Percentiles rank a stretch among this genome's conserved stretches.
These are phyloP conservation scores for Gerris lacustris DNA, from an alignment of 2,888 invertebrate genomes.

Conservation along the genomic window DNA sequence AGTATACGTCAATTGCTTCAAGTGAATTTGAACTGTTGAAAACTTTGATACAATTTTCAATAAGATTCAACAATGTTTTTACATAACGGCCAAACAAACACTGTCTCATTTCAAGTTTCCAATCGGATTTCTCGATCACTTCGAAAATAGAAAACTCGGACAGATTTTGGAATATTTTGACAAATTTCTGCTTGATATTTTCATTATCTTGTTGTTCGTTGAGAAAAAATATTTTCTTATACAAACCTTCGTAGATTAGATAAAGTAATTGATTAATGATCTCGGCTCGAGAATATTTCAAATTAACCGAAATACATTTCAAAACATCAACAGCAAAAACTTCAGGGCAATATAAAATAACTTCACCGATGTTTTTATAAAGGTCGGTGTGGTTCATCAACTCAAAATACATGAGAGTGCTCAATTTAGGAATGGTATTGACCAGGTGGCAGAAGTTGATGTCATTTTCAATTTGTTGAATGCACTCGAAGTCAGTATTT, in stretches of 20 bases:
- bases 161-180: conserved; percentile 21
- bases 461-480: conserved; percentile 20
- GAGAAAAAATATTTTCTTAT: conserved; percentile 5
- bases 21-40: conserved; percentile 7
- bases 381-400: conserved; percentile 15
- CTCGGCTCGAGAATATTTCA: neutral
- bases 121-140: conserved; percentile 14
- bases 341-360: conserved; percentile 22
- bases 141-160: conserved; percentile 18
- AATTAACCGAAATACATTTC: neutral
- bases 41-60: conserved; percentile 18
- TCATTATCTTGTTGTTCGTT: neutral
- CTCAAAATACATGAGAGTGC: conserved; percentile 22
- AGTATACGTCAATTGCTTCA: conserved; percentile 17
- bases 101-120: conserved; percentile 16
- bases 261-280: neutral
- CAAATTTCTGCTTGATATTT: conserved; percentile 11
- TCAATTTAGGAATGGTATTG: conserved; percentile 20
- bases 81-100: conserved; percentile 21
- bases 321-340: conserved; percentile 15
- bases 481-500: conserved; percentile 23
- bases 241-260: neutral
- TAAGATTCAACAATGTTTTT: conserved; percentile 20
- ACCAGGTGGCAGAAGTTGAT: conserved; percentile 23
- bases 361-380: conserved; percentile 18